Percentiles rank a stretch among this genome's conserved stretches.
Evolutionary conservation across 1,140 invertebrate species (phyloP).

Genomic region (Caenorhabditis elegans): WBcel235 BX284602.5:7651001-7651500

Average conservation of each 20-base stretch:
- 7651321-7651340: conserved; percentile 22
- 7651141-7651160: not conserved
- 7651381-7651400: conserved; percentile 25
- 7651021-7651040: not conserved
- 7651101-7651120: conserved; percentile 13
- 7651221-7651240: conserved; percentile 18
- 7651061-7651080: not conserved
- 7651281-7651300: not conserved
- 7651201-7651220: not conserved
- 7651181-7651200: not conserved
- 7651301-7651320: conserved; percentile 22
- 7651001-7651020: conserved; percentile 10
- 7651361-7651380: conserved; percentile 8
- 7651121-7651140: conserved; percentile 5
- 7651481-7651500: not conserved
- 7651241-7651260: conserved; percentile 14
- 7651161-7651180: not conserved
- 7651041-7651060: not conserved
- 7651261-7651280: conserved; percentile 20
- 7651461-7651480: conserved; percentile 18
- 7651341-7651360: conserved; percentile 27
- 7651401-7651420: not conserved
- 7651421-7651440: not conserved
- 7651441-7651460: conserved; percentile 32
- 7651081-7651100: conserved; percentile 11